Base-by-base conservation (phyloP, 2,888 invertebrate genomes). In the Alcis repandata region DNA sequence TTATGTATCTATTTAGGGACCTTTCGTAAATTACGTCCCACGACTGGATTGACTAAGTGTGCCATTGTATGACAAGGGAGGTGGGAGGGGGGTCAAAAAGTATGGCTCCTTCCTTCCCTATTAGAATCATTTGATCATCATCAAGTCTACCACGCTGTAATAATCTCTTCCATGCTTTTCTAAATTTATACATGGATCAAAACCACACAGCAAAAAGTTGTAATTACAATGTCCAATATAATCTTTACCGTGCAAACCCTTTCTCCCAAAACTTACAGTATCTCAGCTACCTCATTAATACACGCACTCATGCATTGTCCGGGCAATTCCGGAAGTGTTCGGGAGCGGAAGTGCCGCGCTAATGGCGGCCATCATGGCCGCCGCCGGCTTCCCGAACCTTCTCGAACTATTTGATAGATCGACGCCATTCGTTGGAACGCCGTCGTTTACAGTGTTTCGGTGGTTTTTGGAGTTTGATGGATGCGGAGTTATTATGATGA, bases 391-490 rank as follows among this genome's bases (percentile, higher is more conserved):
- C 82, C 82, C 51, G 36, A 51, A 51, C 33, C 76, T 71, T 45
- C 56, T n/a, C 32, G 45, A 76, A 82, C 80, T 80, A 80, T 79
- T 79, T 82, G 82, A 83, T 80, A 78, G 76, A 79, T 79, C 75
- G 74, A 65, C 45, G 67, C 69, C 58, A 68, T 72, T 69, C 68
- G 60, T 72, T 69, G 64, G 41, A 66, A 56, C 69, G 71, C 65
- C 58, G 52, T 58, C 65, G 49, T 52, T 60, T 54, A 48, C 54
- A 59, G 33, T 59, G 72, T 58, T 63, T 68, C 57, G 63, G 36
- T 59, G 63, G 27, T 52, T 58, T 58, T 54, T 58, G 46, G 43
- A 51, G 43, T 40, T 59, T 52, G 63, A 63, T 63, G 40, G 53
- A 63, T 58, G 46, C n/a, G 43, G 11, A 33, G 45, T 22, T 38